Evolutionary conservation across 2,888 invertebrate genomes (phyloP), one percentile per base, ranked within the genome.

Genomic region (Antheraea yamamai): DNA sequence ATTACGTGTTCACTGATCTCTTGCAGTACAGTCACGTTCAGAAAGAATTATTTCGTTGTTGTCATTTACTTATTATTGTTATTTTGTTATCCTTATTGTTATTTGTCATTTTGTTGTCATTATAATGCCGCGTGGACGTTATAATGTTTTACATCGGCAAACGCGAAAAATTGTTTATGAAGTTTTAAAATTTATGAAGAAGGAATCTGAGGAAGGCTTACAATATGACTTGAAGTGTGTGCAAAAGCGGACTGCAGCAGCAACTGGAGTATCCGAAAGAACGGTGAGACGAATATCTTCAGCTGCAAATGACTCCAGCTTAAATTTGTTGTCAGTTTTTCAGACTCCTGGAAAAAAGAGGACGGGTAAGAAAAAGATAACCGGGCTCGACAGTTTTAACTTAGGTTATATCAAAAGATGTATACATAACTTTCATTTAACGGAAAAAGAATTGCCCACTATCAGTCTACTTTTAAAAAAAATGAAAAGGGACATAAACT

Each of bases 351-450:
- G 75, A n/a, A 77, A 75, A 26, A 76, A 76, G 58, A 72, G 77
- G 20, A 47, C 47, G 12, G 47, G 47, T 16, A 14, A 4, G 58
- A 77, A 73, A 74, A 55, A 39, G 51, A 58, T 75, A 7, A 77
- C 76, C 14, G 74, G 66, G 4, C 75, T 77, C 4, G 83, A 85
- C 61, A 79, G 74, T 55, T 85, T 85, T 72, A 81, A 84, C 71
- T 80, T 82, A 77, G 79, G 81, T 6, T 82, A 84, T 0, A 83
- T 86, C 35, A 85, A 81, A 78, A 82, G 83, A 35, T 81, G 80
- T 55, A 80, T 86, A 12, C 84, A 87, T 66, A 86, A 84, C 76
- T 86, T 81, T 70, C 85, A 87, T 73, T 18, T 73, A 8, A 80
- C 80, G 6, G 75, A 84, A 51, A 84, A 86, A 71, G 83, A 84